These are phyloP conservation scores for Brachystomella parvula DNA, from an alignment of 1,140 invertebrate species.

Conservation along the genomic window DNA sequence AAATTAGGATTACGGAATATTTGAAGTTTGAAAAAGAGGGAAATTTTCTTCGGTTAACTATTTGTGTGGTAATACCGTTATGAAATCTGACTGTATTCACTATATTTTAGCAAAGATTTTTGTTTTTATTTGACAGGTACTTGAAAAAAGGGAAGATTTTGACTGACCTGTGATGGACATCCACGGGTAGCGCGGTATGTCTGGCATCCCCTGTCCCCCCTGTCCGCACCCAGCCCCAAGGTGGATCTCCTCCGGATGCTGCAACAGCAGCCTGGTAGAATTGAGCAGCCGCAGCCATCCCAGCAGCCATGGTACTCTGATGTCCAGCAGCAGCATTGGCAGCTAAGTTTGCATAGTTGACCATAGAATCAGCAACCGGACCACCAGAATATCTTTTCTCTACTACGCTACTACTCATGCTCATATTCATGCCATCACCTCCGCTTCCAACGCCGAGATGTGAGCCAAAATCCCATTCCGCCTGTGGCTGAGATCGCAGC, in stretches of 20 bases:
- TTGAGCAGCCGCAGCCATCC: slow-evolving; percentile 64
- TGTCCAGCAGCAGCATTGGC: slow-evolving; percentile 43
- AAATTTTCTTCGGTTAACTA: no score
- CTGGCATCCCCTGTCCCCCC: slow-evolving; percentile 38
- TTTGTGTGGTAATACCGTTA: no score
- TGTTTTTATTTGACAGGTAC: no score
- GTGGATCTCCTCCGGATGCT: slow-evolving; percentile 48
- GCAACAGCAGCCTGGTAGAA: slow-evolving; percentile 67
- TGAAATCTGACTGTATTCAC: no score
- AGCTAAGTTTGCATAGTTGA: slow-evolving; percentile 54
- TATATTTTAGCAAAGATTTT: no score
- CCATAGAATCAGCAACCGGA: slow-evolving; percentile 63
- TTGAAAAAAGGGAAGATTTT: no score
- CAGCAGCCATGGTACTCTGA: slow-evolving; percentile 57
- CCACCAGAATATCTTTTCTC: slow-evolving; percentile 62
- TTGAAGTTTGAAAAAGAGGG: no score
- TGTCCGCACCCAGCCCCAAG: slow-evolving; percentile 25
- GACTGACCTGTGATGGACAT: slow-evolving; percentile 85
- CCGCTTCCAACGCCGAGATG: slow-evolving; percentile 53
- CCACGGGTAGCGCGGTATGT: slow-evolving; percentile 87
- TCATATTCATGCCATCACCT: slow-evolving; percentile 31
- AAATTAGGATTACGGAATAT: no score
- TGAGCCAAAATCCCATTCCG: slow-evolving; percentile 46
- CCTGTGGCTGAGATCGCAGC: slow-evolving; percentile 44
- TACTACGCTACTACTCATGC: slow-evolving; percentile 12